Evolutionary conservation across 1,140 invertebrate genomes (phyloP).

Genomic region (Zaprionus inermis): DNA sequence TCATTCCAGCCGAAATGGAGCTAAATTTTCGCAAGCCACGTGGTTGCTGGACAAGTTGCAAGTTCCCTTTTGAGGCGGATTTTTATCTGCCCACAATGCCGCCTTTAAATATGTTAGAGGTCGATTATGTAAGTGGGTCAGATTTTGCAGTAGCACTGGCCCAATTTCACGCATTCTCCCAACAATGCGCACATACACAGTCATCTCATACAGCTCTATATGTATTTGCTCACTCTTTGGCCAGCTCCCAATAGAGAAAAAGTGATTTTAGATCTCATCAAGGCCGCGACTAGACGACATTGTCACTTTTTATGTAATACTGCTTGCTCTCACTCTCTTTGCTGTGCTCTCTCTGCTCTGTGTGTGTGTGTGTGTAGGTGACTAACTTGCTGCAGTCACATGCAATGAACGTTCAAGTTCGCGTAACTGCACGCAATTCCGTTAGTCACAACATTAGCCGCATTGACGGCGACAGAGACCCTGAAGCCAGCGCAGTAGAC

Average conservation of each 20-base stretch:
- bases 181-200: slow-evolving; percentile 10
- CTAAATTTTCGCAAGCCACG: slow-evolving; percentile 60
- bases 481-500: background rate
- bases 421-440: slow-evolving; percentile 65
- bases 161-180: slow-evolving; percentile 44
- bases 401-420: slow-evolving; percentile 62
- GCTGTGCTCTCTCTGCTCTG: background rate
- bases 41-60: slow-evolving; percentile 63
- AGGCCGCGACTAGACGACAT: slow-evolving; percentile 57
- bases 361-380: slow-evolving; percentile 33
- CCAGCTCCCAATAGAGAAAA: slow-evolving; percentile 65
- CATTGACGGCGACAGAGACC: slow-evolving; percentile 49
- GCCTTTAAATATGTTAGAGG: slow-evolving; percentile 13
- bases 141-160: slow-evolving; percentile 38
- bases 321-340: slow-evolving; percentile 12
- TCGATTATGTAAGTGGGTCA: slow-evolving; percentile 55
- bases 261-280: slow-evolving; percentile 54
- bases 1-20: slow-evolving; percentile 12
- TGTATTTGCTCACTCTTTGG: slow-evolving; percentile 37
- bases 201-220: background rate
- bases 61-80: background rate
- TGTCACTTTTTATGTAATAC: slow-evolving; percentile 47
- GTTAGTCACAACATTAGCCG: slow-evolving; percentile 42
- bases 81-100: background rate
- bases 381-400: slow-evolving; percentile 51